These are phyloP conservation scores for Crocallis elinguaria DNA, from an alignment of 2,888 invertebrate genomes.

Conservation along the genomic window DNA sequence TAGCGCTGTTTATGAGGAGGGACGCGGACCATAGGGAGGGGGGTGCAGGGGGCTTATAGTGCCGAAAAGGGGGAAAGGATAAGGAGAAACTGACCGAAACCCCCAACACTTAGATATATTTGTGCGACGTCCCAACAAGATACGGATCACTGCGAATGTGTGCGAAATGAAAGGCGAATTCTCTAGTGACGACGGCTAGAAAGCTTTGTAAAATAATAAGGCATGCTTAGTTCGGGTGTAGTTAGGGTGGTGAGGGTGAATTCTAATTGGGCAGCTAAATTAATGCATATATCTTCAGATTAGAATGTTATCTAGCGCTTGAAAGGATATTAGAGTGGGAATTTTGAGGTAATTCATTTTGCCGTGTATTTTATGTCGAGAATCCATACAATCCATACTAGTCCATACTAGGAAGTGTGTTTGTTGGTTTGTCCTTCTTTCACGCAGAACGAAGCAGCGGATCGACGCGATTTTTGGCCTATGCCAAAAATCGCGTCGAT, in stretches of 20 bases:
- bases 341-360: conserved; percentile 1
- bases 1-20: conserved; percentile 77
- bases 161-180: conserved; percentile 47
- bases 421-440: too few relatives aligned
- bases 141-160: conserved; percentile 64
- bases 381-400: too few relatives aligned
- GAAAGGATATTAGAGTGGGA: conserved; percentile 11
- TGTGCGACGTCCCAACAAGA: conserved; percentile 70
- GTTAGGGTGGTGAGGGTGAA: conserved; percentile 43
- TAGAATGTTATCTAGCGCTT: conserved; percentile 20
- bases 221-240: conserved; percentile 54
- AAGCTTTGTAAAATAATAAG: conserved; percentile 69
- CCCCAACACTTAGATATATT: conserved; percentile 79
- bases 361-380: too few relatives aligned
- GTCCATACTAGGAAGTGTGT: too few relatives aligned
- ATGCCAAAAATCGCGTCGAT: too few relatives aligned
- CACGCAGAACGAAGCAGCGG: too few relatives aligned
- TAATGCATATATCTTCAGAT: conserved; percentile 33
- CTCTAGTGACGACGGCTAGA: conserved; percentile 62
- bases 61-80: conserved; percentile 71
- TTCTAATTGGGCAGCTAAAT: conserved; percentile 53
- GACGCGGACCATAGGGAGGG: conserved; percentile 40
- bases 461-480: too few relatives aligned
- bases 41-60: conserved; percentile 66
- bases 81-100: conserved; percentile 74